These are phyloP conservation scores for Grus americana DNA, from an alignment of 2,113 vertebrate species.

Conservation along the genomic window DNA sequence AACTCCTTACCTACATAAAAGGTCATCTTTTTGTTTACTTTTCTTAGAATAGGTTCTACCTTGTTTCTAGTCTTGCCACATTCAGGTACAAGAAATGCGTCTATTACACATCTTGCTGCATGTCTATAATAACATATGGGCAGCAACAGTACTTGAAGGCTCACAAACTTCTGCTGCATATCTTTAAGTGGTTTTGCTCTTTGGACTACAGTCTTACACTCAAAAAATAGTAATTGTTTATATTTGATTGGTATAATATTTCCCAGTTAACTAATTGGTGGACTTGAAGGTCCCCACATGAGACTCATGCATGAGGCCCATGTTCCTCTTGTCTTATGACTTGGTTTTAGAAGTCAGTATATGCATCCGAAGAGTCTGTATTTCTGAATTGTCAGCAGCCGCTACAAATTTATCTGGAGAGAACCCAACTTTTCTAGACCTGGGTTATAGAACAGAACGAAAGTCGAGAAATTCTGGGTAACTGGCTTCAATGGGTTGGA, in stretches of 20 bases:
- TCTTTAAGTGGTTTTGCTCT: not conserved
- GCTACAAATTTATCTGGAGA: not conserved
- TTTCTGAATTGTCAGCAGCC: not conserved
- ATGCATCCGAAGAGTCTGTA: not conserved
- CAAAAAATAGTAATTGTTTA: not conserved
- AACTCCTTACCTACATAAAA: not conserved
- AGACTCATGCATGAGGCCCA: rapidly evolving
- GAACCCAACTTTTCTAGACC: not conserved
- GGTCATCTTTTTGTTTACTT: slow-evolving; percentile 2
- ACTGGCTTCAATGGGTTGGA: not conserved
- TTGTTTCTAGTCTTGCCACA: not conserved
- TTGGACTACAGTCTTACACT: not conserved
- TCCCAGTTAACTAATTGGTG: not conserved
- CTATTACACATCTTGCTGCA: not conserved
- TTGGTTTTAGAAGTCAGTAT: not conserved
- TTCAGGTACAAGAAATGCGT: not conserved
- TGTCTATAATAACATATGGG: not conserved
- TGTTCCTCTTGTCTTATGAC: not conserved
- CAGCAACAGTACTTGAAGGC: not conserved
- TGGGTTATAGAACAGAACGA: not conserved
- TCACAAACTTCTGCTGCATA: not conserved
- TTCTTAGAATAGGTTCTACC: not conserved
- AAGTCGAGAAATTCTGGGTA: not conserved
- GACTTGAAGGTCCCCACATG: not conserved
- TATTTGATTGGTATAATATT: not conserved